A percentile compares a stretch with the other conserved stretches of the same genome.
These are phyloP conservation scores for Drosophila niveifrons DNA, from an alignment of 2,888 invertebrate species.

Conservation along the genomic window DNA sequence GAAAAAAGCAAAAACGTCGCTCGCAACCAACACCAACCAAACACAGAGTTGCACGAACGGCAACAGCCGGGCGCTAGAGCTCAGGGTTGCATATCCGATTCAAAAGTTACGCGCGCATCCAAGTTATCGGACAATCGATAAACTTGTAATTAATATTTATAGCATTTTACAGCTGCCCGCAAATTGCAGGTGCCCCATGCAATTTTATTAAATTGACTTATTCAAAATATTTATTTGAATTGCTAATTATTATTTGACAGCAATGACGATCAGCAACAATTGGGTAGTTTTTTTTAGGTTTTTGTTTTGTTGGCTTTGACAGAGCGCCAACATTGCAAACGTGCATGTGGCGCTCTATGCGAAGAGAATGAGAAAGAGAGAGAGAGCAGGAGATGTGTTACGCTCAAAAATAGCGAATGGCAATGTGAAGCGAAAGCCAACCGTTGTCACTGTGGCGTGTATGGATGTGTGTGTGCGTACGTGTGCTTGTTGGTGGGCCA, in stretches of 20 bases:
- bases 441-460: conserved; percentile 40
- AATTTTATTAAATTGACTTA: background rate
- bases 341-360: conserved; percentile 28
- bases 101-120: conserved; percentile 28
- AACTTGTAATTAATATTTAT: conserved; percentile 26
- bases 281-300: background rate
- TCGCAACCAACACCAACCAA: conserved; percentile 45
- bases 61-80: conserved; percentile 63
- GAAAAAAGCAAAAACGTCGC: conserved; percentile 69
- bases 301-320: conserved; percentile 2
- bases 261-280: conserved; percentile 25
- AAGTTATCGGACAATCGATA: conserved; percentile 70
- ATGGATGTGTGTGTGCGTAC: conserved; percentile 33
- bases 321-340: conserved; percentile 34
- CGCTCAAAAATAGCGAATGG: conserved; percentile 76
- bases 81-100: conserved; percentile 67
- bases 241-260: background rate
- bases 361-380: conserved; percentile 31
- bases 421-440: conserved; percentile 69
- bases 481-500: conserved; percentile 37
- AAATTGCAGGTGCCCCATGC: conserved; percentile 7
- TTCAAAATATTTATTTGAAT: background rate
- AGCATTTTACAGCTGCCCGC: conserved; percentile 18
- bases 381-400: conserved; percentile 41
- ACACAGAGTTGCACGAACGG: conserved; percentile 71